These are phyloP conservation scores for Drosophila navojoa DNA, from an alignment of 1,140 invertebrate species.

Conservation along the genomic window DNA sequence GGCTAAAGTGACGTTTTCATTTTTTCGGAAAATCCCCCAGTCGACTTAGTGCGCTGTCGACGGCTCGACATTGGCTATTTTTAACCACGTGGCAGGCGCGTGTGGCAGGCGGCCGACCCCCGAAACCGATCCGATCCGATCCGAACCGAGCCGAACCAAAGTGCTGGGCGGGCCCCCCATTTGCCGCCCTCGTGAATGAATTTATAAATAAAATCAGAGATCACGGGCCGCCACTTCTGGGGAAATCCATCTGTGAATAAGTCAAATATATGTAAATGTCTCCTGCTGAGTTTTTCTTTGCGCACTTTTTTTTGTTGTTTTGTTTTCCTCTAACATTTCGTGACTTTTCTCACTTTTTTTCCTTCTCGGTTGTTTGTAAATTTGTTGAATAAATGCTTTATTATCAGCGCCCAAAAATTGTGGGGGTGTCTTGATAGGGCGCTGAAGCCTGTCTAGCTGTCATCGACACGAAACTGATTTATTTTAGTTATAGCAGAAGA, in stretches of 20 bases:
- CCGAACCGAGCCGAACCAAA: neutral
- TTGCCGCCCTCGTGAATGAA: slow-evolving; percentile 55
- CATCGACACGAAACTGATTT: slow-evolving; percentile 21
- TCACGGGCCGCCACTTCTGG: slow-evolving; percentile 34
- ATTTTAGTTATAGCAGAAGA: slow-evolving; percentile 7
- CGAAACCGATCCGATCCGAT: slow-evolving; percentile 13
- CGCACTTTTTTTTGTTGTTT: slow-evolving; percentile 16
- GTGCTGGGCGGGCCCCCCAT: slow-evolving; percentile 4
- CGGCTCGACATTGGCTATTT: slow-evolving; percentile 26
- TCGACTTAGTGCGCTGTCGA: slow-evolving; percentile 15
- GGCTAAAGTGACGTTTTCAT: slow-evolving; percentile 54
- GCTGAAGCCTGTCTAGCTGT: slow-evolving; percentile 29
- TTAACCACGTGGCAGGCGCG: slow-evolving; percentile 42
- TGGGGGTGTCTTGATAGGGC: slow-evolving; percentile 8
- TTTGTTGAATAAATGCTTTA: slow-evolving; percentile 35
- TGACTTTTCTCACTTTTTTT: slow-evolving; percentile 20
- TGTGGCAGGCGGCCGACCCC: slow-evolving; percentile 27
- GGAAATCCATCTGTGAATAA: slow-evolving; percentile 58
- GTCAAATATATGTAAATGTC: slow-evolving; percentile 38
- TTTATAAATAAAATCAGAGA: slow-evolving; percentile 52
- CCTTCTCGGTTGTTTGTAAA: slow-evolving; percentile 14
- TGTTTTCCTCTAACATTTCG: slow-evolving; percentile 15
- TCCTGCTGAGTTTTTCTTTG: slow-evolving; percentile 54
- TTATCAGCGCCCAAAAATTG: slow-evolving; percentile 18
- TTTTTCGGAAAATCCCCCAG: slow-evolving; percentile 59